Evolutionary conservation across 2,888 invertebrate species (phyloP), one percentile per base, ranked within the genome.

Genomic region (Trilocha varians): DNA sequence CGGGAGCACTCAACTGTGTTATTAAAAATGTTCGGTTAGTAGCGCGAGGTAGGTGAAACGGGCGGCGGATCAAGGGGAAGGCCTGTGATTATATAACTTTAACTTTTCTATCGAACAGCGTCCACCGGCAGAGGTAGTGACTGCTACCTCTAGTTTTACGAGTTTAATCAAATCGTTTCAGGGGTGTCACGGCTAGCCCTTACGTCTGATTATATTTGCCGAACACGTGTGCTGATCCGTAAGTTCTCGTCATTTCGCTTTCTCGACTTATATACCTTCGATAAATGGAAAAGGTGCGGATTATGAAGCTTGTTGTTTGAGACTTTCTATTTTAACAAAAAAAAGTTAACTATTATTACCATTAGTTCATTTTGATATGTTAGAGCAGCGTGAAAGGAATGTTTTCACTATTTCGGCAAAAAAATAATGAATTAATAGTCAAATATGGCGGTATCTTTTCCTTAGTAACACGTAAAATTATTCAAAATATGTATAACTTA

Each of bases 401-500:
- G n/a, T n/a, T n/a, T n/a, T n/a, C n/a, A n/a, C n/a, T n/a, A n/a
- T n/a, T n/a, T n/a, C n/a, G n/a, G n/a, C n/a, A n/a, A n/a, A n/a
- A n/a, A n/a, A n/a, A n/a, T n/a, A n/a, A n/a, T n/a, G n/a, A 65
- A 62, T 59, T 64, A 75, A 78, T 77, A 71, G 70, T 47, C 51
- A 52, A 53, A 60, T 54, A 64, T 62, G 65, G 62, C 53, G 50
- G 62, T 58, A 70, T 73, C 76, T 67, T 75, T 78, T 74, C 70
- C 66, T 66, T 72, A 77, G 73, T 61, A 70, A 66, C 60, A 57
- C 70, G 68, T 74, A 77, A 80, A 78, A 70, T 77, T 79, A 80
- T 80, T 78, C 75, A 77, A 79, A 80, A 80, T 79, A 78, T 78
- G 75, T 78, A 79, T 80, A 79, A 80, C 73, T 77, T 76, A 76